phyloP scores from a whole-genome alignment of 2,113 vertebrate genomes.

The Microtus pennsylvanicus region DNA sequence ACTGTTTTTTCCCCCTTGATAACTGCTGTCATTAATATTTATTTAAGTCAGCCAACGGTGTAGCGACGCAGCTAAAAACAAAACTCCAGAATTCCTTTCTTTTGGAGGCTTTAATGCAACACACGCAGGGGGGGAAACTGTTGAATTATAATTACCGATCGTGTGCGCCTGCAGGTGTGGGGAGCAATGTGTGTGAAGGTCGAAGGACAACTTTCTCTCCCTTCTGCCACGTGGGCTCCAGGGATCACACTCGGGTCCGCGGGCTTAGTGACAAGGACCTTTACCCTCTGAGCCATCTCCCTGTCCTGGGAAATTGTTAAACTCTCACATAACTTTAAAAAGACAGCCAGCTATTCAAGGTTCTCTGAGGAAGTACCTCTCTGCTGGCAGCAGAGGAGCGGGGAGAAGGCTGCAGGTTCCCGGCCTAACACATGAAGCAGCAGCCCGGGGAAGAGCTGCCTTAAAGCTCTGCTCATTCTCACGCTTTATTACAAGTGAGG shows the following conservation, averaged over 20 bases:
- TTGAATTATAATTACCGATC: not conserved
- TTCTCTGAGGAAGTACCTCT: not conserved
- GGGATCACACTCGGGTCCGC: not conserved
- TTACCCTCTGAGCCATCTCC: not conserved
- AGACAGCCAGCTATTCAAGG: not conserved
- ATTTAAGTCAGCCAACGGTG: not conserved
- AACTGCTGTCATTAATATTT: slow-evolving; percentile 40
- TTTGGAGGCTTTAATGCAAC: not conserved
- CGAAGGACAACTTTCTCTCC: not conserved
- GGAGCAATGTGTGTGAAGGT: no score
- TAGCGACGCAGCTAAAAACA: slow-evolving; percentile 2
- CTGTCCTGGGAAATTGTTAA: not conserved
- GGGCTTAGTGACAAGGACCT: not conserved
- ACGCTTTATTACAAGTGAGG: not conserved
- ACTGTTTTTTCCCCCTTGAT: not conserved
- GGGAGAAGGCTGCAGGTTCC: not conserved
- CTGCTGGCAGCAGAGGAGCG: not conserved
- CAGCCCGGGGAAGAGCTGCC: not conserved
- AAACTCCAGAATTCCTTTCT: slow-evolving; percentile 11
- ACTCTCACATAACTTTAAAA: not conserved
- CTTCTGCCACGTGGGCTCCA: not conserved
- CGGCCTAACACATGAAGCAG: not conserved
- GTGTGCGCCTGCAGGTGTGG: not conserved
- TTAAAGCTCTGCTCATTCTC: not conserved
- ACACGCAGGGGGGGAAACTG: accelerated